These are phyloP conservation scores for Ataeniobius toweri DNA, from an alignment of 2,797 vertebrate genomes.

Conservation along the genomic window DNA sequence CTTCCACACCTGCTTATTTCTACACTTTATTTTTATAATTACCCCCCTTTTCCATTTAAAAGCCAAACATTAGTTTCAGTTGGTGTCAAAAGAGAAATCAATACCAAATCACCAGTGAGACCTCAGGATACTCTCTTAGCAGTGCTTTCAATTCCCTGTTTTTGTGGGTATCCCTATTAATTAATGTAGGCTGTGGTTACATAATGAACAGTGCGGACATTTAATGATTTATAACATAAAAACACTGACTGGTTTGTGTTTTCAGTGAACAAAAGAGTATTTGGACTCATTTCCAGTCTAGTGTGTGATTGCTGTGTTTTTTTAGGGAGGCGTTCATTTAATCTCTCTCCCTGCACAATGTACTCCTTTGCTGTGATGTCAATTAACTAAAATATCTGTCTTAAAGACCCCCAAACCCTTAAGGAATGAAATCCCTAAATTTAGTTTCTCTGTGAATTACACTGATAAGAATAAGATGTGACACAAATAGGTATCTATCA, in stretches of 20 bases:
- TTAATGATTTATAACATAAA: constrained; percentile 72
- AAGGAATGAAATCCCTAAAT: constrained; percentile 7
- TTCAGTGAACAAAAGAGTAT: constrained; percentile 62
- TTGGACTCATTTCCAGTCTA: constrained; percentile 58
- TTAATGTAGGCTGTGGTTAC: constrained; percentile 38
- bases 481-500: not conserved
- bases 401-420: constrained; percentile 19
- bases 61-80: constrained; percentile 61
- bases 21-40: constrained; percentile 18
- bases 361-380: constrained; percentile 18
- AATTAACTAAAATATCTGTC: constrained; percentile 30
- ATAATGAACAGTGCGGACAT: constrained; percentile 38
- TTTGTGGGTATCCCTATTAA: constrained; percentile 46
- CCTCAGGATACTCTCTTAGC: constrained; percentile 26
- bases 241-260: constrained; percentile 60
- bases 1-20: constrained; percentile 6
- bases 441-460: constrained; percentile 17
- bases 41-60: constrained; percentile 4
- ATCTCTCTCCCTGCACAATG: constrained; percentile 46
- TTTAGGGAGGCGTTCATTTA: constrained; percentile 46
- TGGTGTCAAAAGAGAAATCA: constrained; percentile 63
- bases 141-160: constrained; percentile 25
- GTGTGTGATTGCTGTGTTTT: constrained; percentile 64
- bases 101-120: constrained; percentile 49
- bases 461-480: constrained; percentile 5